phyloP scores from a whole-genome alignment of 2,888 invertebrate genomes.

The Dusona sp. region DNA sequence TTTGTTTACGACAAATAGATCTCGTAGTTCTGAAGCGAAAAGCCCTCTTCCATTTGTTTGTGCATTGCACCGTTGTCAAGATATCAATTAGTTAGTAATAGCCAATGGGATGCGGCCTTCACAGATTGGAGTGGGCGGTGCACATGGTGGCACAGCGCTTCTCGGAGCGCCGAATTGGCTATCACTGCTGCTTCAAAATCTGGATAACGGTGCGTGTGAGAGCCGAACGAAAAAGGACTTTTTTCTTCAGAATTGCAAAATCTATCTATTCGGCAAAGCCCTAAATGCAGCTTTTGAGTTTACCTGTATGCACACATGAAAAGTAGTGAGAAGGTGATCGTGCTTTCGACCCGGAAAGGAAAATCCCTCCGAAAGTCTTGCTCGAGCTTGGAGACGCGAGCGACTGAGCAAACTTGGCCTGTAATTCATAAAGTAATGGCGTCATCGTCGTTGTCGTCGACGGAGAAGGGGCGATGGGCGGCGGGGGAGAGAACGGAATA shows the following conservation, averaged over 20 bases:
- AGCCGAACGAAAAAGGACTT: background rate
- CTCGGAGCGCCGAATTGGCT: background rate
- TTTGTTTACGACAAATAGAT: constrained; percentile 80
- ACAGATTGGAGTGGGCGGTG: background rate
- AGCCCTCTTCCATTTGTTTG: background rate
- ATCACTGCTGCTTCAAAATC: background rate
- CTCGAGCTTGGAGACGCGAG: constrained; percentile 58
- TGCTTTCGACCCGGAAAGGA: constrained; percentile 59
- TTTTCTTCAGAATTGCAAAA: background rate
- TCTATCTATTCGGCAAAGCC: background rate
- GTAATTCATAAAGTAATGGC: constrained; percentile 75
- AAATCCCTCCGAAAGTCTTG: constrained; percentile 57
- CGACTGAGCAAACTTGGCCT: constrained; percentile 72
- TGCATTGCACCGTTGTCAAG: background rate
- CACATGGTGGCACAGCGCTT: background rate
- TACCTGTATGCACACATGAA: constrained; percentile 80
- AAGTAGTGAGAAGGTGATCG: constrained; percentile 83
- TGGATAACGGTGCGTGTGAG: background rate
- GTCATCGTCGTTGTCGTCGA: constrained; percentile 53
- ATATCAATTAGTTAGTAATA: background rate
- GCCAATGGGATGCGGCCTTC: background rate
- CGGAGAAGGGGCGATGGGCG: background rate
- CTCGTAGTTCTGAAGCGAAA: background rate
- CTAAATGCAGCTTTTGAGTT: background rate
- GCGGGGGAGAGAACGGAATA: background rate